Conservation (phyloP, 2,888 invertebrate species). For the Hypolimnas misippus region DNA sequence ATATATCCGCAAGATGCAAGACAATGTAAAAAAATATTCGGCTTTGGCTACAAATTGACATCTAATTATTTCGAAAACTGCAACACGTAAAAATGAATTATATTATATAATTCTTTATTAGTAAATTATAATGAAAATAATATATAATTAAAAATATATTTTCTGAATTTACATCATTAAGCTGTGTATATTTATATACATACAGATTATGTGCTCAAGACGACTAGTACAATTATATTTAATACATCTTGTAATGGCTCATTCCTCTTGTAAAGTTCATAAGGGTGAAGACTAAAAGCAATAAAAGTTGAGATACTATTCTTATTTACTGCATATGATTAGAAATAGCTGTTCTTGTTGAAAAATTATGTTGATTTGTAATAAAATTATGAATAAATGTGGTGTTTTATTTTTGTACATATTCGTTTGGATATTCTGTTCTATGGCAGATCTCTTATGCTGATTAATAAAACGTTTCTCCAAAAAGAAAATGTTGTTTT, state of each 20-base stretch:
- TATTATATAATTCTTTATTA: neutral
- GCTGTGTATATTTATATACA: slow-evolving; percentile 1
- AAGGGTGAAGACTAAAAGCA: neutral
- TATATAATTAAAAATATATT: neutral
- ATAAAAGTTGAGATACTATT: neutral
- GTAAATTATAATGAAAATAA: neutral
- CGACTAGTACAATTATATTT: slow-evolving; percentile 3
- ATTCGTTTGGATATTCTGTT: too few species aligned
- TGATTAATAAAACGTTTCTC: too few species aligned
- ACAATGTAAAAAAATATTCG: slow-evolving; percentile 15
- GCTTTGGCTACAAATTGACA: slow-evolving; percentile 29
- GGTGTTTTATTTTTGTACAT: neutral
- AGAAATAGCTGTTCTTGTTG: neutral
- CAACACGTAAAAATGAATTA: neutral
- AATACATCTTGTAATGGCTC: neutral
- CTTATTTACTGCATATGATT: neutral
- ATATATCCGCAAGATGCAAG: neutral
- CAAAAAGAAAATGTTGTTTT: too few species aligned
- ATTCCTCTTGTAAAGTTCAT: neutral
- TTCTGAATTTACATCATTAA: neutral
- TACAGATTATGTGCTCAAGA: slow-evolving; percentile 4
- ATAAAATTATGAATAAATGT: neutral
- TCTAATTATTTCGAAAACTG: neutral
- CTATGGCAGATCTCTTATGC: too few species aligned
- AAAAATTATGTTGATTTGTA: neutral